Evolutionary conservation across 2,888 invertebrate genomes (phyloP).

Genomic region (Theretra japonica): DNA sequence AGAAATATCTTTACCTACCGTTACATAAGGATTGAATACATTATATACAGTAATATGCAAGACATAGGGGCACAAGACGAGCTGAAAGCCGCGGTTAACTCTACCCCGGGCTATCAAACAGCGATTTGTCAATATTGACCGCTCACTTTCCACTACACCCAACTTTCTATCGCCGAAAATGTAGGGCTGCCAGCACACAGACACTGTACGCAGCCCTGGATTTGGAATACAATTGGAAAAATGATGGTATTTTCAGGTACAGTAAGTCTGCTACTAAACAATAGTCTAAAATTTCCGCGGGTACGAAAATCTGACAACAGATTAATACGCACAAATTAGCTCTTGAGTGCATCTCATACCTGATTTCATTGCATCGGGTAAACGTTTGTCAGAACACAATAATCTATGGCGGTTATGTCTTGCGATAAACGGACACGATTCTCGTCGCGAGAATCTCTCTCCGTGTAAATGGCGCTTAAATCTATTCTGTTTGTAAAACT

Average conservation of each 20-base stretch:
- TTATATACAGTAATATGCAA: not conserved
- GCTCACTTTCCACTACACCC: conserved; percentile 42
- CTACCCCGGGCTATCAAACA: conserved; percentile 33
- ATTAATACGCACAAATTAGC: no score
- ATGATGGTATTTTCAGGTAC: not conserved
- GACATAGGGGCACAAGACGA: not conserved
- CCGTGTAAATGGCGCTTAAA: no score
- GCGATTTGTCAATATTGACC: conserved; percentile 54
- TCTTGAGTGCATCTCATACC: no score
- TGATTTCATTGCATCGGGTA: no score
- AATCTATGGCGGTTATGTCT: no score
- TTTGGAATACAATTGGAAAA: not conserved
- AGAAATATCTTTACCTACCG: not conserved
- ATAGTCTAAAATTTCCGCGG: no score
- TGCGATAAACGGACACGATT: no score
- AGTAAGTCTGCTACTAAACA: no score
- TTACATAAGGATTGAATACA: not conserved
- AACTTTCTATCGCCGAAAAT: conserved; percentile 13
- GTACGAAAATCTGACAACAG: no score
- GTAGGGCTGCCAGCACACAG: not conserved
- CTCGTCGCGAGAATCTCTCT: no score
- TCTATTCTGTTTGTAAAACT: no score
- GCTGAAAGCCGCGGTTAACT: conserved; percentile 21
- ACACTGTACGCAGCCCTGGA: not conserved
- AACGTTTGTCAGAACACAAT: no score